Percentiles rank a stretch among this genome's conserved stretches.
Evolutionary conservation across 2,888 invertebrate genomes (phyloP).

Genomic region (Sinelater perroti): DNA sequence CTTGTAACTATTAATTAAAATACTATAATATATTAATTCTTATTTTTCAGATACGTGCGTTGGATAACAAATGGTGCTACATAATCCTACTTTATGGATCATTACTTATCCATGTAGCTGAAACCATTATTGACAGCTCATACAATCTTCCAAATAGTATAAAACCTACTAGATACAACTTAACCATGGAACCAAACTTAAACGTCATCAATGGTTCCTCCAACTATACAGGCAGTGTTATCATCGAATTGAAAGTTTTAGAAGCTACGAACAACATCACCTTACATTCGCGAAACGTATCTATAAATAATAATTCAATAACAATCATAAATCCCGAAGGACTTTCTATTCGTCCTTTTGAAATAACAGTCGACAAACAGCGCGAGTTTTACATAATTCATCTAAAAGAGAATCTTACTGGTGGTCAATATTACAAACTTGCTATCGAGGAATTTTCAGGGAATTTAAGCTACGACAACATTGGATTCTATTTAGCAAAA

Average conservation of each 20-base stretch:
- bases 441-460: conserved; percentile 40
- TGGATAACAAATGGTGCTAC: too few relatives aligned
- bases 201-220: conserved; percentile 10
- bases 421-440: conserved; percentile 14
- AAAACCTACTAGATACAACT: conserved; percentile 15
- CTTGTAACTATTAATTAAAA: too few relatives aligned
- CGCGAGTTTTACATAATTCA: conserved; percentile 26
- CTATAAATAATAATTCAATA: neutral
- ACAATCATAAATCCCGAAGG: neutral
- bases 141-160: conserved; percentile 26
- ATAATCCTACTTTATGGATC: too few relatives aligned
- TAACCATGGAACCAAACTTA: conserved; percentile 30
- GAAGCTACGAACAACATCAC: conserved; percentile 19
- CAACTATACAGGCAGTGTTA: conserved; percentile 25
- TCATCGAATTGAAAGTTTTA: conserved; percentile 14
- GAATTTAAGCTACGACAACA: conserved; percentile 52
- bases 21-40: too few relatives aligned
- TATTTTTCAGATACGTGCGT: too few relatives aligned
- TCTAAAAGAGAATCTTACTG: neutral
- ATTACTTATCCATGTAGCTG: too few relatives aligned
- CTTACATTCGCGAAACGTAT: conserved; percentile 21
- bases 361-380: conserved; percentile 2
- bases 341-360: neutral
- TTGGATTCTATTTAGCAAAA: conserved; percentile 62
- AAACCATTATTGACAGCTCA: conserved; percentile 3